These are phyloP conservation scores for Pseudomyrmex concolor DNA, from an alignment of 1,140 invertebrate species.

Conservation along the genomic window DNA sequence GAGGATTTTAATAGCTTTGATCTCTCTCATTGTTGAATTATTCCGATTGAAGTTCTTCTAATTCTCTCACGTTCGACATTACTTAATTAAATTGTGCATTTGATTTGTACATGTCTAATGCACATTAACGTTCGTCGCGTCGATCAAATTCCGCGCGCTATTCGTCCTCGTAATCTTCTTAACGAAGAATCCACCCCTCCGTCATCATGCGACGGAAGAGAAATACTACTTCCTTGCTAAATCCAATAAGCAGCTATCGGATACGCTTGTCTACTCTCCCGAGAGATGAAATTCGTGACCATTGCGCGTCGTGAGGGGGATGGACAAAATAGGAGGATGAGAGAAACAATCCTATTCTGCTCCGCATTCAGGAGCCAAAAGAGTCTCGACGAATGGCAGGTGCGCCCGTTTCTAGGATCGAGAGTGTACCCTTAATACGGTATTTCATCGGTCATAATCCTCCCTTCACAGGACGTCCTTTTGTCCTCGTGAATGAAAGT, in stretches of 20 bases:
- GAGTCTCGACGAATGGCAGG: constrained; percentile 71
- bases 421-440: constrained; percentile 64
- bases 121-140: constrained; percentile 54
- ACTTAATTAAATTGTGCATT: constrained; percentile 57
- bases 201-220: constrained; percentile 9
- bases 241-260: constrained; percentile 75
- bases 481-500: constrained; percentile 49
- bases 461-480: constrained; percentile 24
- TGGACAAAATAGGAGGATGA: constrained; percentile 20
- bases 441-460: constrained; percentile 74
- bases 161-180: constrained; percentile 68
- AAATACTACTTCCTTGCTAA: constrained; percentile 50
- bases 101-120: constrained; percentile 58
- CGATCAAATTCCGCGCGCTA: background rate
- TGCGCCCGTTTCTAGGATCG: constrained; percentile 66
- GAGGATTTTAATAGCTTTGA: constrained; percentile 11
- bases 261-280: constrained; percentile 74
- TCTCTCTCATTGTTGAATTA: constrained; percentile 23
- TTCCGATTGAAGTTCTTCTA: constrained; percentile 1
- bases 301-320: constrained; percentile 1
- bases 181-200: constrained; percentile 69
- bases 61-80: constrained; percentile 18
- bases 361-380: constrained; percentile 1
- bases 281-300: constrained; percentile 73
- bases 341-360: constrained; percentile 64